phyloP scores from a whole-genome alignment of 2,113 vertebrate genomes.

The Epinephelus moara region DNA sequence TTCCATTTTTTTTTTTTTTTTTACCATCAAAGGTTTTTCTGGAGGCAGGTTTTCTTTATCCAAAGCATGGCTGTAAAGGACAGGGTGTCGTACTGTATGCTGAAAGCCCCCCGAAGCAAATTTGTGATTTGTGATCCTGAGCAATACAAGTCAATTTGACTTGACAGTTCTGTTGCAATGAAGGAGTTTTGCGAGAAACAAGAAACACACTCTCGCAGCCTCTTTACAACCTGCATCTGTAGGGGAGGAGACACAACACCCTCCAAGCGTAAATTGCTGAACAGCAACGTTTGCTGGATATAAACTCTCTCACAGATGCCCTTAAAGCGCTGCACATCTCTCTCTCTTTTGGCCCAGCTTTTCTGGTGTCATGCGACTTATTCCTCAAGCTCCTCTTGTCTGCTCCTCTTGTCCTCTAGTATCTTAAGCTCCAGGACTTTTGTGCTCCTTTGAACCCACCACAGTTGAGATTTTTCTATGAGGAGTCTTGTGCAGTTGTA shows the following conservation, averaged over 20 bases:
- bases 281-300: slow-evolving; percentile 20
- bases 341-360: slow-evolving; percentile 13
- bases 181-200: not conserved
- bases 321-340: not conserved
- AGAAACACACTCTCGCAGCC: not conserved
- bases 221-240: slow-evolving; percentile 24
- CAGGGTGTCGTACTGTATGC: no score
- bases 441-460: slow-evolving; percentile 24
- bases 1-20: no score
- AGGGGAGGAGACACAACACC: slow-evolving; percentile 4
- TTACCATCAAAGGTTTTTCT: no score
- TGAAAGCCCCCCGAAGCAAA: no score
- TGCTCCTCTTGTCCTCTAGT: slow-evolving; percentile 9
- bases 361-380: slow-evolving; percentile 20
- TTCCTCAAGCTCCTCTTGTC: slow-evolving; percentile 30
- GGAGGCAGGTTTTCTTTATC: no score
- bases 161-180: not conserved
- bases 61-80: no score
- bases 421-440: slow-evolving; percentile 11
- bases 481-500: not conserved
- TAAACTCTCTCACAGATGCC: slow-evolving; percentile 9
- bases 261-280: slow-evolving; percentile 3
- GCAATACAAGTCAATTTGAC: no score
- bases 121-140: no score
- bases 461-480: slow-evolving; percentile 1